Evolutionary conservation across 64 coral and sea anemone species (phyloP), one percentile per base, ranked within the genome.

Genomic region (Platygyra sinensis): DNA sequence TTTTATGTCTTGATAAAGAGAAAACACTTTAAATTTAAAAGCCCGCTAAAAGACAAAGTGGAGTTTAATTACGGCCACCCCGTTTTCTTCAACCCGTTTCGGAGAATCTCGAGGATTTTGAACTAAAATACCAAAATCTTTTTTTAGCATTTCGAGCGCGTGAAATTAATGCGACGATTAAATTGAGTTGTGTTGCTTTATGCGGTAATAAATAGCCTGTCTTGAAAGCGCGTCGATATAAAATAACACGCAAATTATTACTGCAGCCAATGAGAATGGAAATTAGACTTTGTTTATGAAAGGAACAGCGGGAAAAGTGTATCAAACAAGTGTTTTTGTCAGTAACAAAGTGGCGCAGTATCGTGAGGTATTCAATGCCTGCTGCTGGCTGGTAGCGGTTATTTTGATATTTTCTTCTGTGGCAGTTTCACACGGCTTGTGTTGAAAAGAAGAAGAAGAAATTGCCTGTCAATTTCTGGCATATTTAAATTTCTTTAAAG

Each of bases 321-420:
- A 42, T 85, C 81, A 46, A 85, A 85, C 32, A 85, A 85, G 17
- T 85, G 81, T 85, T 85, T 72, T 85, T 60, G 20, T 63, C 30
- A 64, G 33, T 30, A 24, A 49, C 63, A 72, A 71, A 52, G 63
- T 50, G 22, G 22, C 57, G 10, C 10, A 24, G 36, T 65, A 42
- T 22, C 32, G 8, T 16, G 62, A 6, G 38, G 18, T 27, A 27
- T 72, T 5, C 51, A 52, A 16, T 29, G 65, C 60, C 39, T 16
- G 1, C 60, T 57, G 51, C 24, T 8, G 18, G 39, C 28, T 20
- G 31, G 20, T 19, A 18, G 19, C 11, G 65, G 5, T 46, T 83
- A 11, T 42, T 39, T n/a, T 16, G 32, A 31, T 57, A 59, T 64
- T 20, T 83, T 38, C 13, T 18, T 18, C 6, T n/a, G 6, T 46